Evolutionary conservation across 2,113 vertebrate species (phyloP).

Genomic region (Toxotes chatareus): DNA sequence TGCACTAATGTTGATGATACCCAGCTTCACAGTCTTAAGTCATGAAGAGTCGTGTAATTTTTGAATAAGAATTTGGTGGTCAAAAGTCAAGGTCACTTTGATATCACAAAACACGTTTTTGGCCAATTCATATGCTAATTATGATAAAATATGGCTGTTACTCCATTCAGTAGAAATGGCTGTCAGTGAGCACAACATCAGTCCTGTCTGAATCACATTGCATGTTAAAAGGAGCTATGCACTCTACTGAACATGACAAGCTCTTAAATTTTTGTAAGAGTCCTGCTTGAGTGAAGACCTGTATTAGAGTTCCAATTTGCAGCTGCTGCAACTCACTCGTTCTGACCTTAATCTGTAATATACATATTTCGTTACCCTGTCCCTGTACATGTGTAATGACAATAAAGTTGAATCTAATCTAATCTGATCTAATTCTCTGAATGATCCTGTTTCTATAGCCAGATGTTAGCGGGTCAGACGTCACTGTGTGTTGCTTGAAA

Average conservation of each 20-base stretch:
- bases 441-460: constrained; percentile 19
- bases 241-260: neutral
- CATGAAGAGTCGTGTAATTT: too few relatives aligned
- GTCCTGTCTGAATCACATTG: neutral
- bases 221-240: neutral
- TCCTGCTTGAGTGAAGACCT: neutral
- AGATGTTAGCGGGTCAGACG: constrained; percentile 18
- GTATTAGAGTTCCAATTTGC: neutral
- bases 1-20: neutral
- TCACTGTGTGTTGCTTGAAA: constrained; percentile 19
- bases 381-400: too few relatives aligned
- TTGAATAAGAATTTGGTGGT: too few relatives aligned
- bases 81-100: too few relatives aligned
- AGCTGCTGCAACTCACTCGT: constrained; percentile 8
- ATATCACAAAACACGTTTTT: too few relatives aligned
- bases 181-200: neutral
- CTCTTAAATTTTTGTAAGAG: neutral
- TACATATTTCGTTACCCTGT: too few relatives aligned
- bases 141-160: neutral
- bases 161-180: neutral
- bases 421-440: too few relatives aligned
- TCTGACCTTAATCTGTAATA: constrained; percentile 40
- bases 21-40: neutral
- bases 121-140: too few relatives aligned
- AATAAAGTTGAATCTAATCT: too few relatives aligned